Base-by-base conservation (phyloP, 2,888 invertebrate species). In the Eretmocerus hayati region DNA sequence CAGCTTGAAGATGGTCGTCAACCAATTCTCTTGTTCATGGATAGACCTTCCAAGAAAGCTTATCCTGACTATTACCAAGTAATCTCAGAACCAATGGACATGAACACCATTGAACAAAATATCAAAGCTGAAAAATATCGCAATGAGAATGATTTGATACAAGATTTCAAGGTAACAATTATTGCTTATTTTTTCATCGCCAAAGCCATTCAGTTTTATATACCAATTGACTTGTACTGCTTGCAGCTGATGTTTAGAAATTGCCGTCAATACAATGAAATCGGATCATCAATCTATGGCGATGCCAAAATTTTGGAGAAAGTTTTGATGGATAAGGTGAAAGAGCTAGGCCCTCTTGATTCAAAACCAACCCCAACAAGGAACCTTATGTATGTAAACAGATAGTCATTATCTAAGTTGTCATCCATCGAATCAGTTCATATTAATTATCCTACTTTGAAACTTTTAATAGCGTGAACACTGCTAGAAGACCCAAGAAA, bases 11-110 rank as follows among this genome's bases (percentile, higher is more conserved):
- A 85, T 59, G 90, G 89, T 0, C 78, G 96, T 13, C 84, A 88
- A 59, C 88, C 93, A 0, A 89, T 94, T 77, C 75, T 90, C 48
- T 81, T 91, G 60, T 99, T 99, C 67, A 89, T 96, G 89, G 92
- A 93, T 69, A 90, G 95, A 64, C 97, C 99, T 0, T 92, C 92
- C 22, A 88, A 89, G 69, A 92, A 94, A 66, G 75, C 91, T 26
- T 96, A 96, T 67, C 92, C 95, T 0, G 93, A 93, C 68, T 96
- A 96, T 69, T 96, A 95, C 71, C 87, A 89, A 71, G 86, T 96
- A 2, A 96, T 96, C 55, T 82, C 85, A 23, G 87, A 87, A 61
- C 96, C 96, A 0, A 93, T 96, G 46, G 96, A 96, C 70, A 90
- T 96, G 86, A 79, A 89, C 47, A 90, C 88, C 46, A 95, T 96